Percentiles rank a stretch among this genome's conserved stretches.
Evolutionary conservation across 2,113 vertebrate species (phyloP).

Genomic region (Tragulus kanchil): DNA sequence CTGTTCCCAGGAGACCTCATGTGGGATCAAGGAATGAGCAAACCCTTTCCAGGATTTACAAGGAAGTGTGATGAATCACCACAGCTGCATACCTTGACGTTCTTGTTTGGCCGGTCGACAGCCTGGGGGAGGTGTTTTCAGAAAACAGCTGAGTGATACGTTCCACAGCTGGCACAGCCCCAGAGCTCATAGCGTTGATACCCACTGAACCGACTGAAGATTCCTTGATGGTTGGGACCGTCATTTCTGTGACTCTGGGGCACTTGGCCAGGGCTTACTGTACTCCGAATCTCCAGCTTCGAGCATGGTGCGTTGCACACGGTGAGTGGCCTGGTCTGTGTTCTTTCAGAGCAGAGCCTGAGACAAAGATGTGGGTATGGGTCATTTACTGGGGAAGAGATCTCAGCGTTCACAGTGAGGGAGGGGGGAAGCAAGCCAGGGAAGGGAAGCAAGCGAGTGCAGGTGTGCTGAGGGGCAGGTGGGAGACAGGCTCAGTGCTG

Average conservation of each 20-base stretch:
- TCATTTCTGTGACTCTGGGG: slow-evolving; percentile 40
- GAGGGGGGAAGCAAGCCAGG: background rate
- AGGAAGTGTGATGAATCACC: background rate
- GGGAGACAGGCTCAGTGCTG: background rate
- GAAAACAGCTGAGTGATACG: background rate
- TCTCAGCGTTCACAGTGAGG: background rate
- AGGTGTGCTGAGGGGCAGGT: background rate
- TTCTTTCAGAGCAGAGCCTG: background rate
- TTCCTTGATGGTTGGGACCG: background rate
- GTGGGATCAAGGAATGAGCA: background rate
- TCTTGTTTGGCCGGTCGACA: slow-evolving; percentile 21
- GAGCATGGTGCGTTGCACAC: background rate
- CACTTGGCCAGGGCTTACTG: background rate
- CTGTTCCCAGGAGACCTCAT: background rate
- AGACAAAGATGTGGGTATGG: slow-evolving; percentile 8
- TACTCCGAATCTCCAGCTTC: background rate
- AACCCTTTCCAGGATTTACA: slow-evolving; percentile 14
- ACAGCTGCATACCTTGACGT: background rate
- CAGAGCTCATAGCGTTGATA: background rate
- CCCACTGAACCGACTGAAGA: background rate
- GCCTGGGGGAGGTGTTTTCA: slow-evolving; percentile 51
- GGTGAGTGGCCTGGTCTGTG: background rate
- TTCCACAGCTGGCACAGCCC: background rate
- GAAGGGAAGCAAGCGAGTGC: background rate
- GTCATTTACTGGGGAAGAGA: background rate